phyloP scores from a whole-genome alignment of 2,113 vertebrate species.

The Callithrix jacchus region DNA sequence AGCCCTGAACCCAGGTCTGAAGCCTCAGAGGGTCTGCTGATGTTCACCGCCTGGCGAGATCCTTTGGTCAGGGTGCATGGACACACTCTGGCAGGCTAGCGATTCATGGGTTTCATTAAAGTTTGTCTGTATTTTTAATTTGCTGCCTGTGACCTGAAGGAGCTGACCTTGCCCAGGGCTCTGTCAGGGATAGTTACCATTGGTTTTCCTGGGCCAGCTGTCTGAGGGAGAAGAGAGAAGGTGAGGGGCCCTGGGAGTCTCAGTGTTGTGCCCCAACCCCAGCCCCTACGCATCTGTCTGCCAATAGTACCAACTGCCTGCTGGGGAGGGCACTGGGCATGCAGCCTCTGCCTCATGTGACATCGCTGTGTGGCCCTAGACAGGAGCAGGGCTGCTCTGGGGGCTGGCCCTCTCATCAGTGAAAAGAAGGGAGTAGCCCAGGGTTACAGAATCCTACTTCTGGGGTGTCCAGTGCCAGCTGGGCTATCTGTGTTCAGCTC shows the following conservation, averaged over 20 bases:
- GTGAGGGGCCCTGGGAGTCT: not conserved
- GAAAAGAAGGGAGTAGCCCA: not conserved
- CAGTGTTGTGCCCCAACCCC: fast-evolving
- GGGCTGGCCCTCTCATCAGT: not conserved
- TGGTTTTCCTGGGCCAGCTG: fast-evolving
- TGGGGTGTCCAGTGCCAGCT: fast-evolving
- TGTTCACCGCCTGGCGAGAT: not conserved
- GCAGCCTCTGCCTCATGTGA: too few species aligned
- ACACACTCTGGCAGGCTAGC: not conserved
- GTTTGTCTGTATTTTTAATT: not conserved
- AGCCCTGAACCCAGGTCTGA: not conserved
- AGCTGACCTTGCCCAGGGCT: not conserved
- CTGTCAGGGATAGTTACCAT: not conserved
- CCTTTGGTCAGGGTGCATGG: not conserved
- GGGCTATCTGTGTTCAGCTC: not conserved
- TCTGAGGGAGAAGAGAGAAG: not conserved
- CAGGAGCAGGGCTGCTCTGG: not conserved
- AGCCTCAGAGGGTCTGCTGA: too few species aligned
- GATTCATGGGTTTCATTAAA: not conserved
- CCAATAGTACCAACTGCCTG: not conserved
- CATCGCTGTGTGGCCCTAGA: not conserved
- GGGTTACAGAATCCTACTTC: not conserved
- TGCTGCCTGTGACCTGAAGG: not conserved
- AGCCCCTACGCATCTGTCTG: too few species aligned
- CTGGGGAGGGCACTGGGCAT: not conserved